A percentile compares a stretch with the other conserved stretches of the same genome.
phyloP scores from a whole-genome alignment of 2,888 invertebrate species.

The Apoda limacodes region DNA sequence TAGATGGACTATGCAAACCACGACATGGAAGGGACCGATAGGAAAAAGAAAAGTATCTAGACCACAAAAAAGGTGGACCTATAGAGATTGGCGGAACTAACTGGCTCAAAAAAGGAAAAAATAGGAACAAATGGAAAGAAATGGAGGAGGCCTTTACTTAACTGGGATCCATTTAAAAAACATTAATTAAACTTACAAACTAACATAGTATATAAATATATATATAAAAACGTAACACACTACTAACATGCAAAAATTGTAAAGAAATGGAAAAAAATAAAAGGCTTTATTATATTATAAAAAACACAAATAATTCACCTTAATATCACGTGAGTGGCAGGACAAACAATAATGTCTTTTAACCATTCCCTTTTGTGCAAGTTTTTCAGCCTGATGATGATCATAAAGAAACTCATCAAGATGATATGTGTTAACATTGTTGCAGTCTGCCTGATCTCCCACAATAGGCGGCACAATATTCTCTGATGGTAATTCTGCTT shows the following conservation, averaged over 20 bases:
- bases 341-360: conserved; percentile 44
- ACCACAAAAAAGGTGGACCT: no score
- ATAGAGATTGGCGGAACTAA: no score
- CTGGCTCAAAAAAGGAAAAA: no score
- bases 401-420: conserved; percentile 79
- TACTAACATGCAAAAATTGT: no score
- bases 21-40: background rate
- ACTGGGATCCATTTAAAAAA: no score
- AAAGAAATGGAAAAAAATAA: no score
- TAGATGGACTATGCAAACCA: no score
- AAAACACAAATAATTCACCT: conserved; percentile 27
- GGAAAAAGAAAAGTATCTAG: no score
- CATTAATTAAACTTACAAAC: background rate
- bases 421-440: conserved; percentile 65
- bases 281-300: background rate
- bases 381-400: conserved; percentile 68
- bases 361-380: conserved; percentile 42
- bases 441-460: conserved; percentile 66
- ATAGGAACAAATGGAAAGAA: background rate
- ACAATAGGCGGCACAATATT: conserved; percentile 44
- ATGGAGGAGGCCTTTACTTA: no score
- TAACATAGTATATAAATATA: background rate
- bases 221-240: no score
- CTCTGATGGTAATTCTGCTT: conserved; percentile 49
- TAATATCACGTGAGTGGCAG: conserved; percentile 45